A percentile compares a stretch with the other conserved stretches of the same genome.
phyloP scores from a whole-genome alignment of 2,888 invertebrate species.

The Cistogaster globosa region DNA sequence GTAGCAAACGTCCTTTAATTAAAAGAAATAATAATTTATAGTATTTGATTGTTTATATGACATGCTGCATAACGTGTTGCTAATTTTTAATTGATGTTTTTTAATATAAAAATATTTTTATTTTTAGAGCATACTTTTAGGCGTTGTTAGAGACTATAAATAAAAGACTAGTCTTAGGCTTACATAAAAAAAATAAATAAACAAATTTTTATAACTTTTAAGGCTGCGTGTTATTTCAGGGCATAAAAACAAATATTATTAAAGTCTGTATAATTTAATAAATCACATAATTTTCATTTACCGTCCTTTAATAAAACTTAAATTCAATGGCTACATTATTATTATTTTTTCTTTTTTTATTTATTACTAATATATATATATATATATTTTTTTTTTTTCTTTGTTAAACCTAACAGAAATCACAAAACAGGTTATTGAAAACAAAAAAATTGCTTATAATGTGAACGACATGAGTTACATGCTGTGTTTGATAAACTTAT shows the following conservation, averaged over 20 bases:
- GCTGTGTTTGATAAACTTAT: conserved; percentile 41
- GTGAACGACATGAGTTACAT: conserved; percentile 29
- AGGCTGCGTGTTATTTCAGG: background rate
- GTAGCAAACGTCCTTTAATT: conserved; percentile 17
- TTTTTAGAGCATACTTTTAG: conserved; percentile 3
- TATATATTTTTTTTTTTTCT: background rate
- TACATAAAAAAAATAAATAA: background rate
- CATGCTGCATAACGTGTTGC: conserved; percentile 5
- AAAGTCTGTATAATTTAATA: background rate
- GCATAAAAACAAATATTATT: background rate
- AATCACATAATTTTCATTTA: background rate
- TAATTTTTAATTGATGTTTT: background rate
- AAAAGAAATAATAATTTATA: conserved; percentile 25
- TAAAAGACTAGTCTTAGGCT: conserved; percentile 17
- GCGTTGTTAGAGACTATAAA: background rate
- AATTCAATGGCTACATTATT: too few species aligned
- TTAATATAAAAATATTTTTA: background rate
- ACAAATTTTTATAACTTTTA: background rate
- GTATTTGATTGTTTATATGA: conserved; percentile 20
- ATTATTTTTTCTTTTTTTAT: too few species aligned
- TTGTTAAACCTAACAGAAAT: background rate
- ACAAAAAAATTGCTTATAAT: background rate
- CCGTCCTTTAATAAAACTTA: too few species aligned
- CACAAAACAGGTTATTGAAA: conserved; percentile 7
- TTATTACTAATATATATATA: too few species aligned